Base-by-base conservation (phyloP, 2,113 vertebrate species). In the Zosterops pallidus region DNA sequence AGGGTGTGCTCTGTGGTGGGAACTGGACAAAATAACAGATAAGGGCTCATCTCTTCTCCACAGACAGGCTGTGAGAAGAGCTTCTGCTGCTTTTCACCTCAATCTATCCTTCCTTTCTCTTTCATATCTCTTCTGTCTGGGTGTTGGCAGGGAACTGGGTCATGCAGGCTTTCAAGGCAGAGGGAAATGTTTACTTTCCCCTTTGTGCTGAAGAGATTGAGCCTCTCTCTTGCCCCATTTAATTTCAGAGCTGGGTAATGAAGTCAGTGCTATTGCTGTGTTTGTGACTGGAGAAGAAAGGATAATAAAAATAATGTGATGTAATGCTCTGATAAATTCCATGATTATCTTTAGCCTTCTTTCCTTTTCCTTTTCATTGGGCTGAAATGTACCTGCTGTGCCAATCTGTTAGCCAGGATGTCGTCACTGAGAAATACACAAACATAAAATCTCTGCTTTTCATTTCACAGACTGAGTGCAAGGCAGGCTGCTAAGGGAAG, bases 251-350 rank as follows among this genome's bases (percentile, higher is more conserved):
- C 53, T 55, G 46, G 71, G 84, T 90, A 96, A 95, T 71, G 75
- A 94, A 94, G 53, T 50, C 83, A 74, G 6, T 33, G 55, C 22
- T 86, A 56, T 47, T 88, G 49, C 53, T 94, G 22, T 78, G 55
- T 67, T 83, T 93, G 41, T 89, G 77, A 79, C 74, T 85, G 29
- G 46, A 85, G 71, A 87, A 92, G 60, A 92, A 79, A 70, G 21
- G 29, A 63, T 69, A 68, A 83, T n/a, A 76, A 82, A 85, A 95
- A 77, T 9, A 82, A 83, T 13, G 60, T 90, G 91, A 92, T 90
- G 82, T 65, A 92, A 95, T 89, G 71, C 82, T 90, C 91, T 88
- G 94, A 92, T 94, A 94, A 96, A 96, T 90, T 83, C 86, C 63
- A 68, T 75, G 1, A 71, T 89, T 95, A 79, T 77, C 78, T 95